Evolutionary conservation across 2,113 vertebrate genomes (phyloP).

Genomic region (Vicugna pacos): DNA sequence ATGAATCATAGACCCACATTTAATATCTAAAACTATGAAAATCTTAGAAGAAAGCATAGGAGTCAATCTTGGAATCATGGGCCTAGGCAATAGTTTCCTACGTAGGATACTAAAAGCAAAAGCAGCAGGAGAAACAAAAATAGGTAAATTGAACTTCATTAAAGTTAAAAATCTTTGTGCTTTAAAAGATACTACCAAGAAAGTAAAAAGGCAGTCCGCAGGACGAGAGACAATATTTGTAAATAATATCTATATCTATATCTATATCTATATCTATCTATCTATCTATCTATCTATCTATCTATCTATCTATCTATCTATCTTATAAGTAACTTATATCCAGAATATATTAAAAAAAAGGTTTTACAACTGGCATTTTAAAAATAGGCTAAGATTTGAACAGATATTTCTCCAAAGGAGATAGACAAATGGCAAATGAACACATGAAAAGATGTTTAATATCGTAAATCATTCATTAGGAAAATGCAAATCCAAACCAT

Average conservation of each 20-base stretch:
- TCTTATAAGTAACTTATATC: background rate
- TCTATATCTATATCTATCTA: no score
- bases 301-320: no score
- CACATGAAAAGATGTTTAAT: background rate
- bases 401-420: background rate
- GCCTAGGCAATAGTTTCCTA: background rate
- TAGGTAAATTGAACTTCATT: background rate
- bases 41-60: background rate
- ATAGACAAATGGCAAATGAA: background rate
- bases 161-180: background rate
- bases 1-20: background rate
- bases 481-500: background rate
- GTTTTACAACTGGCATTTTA: background rate
- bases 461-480: background rate
- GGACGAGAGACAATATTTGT: background rate
- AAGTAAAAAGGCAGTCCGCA: background rate
- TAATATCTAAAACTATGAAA: background rate
- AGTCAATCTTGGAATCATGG: background rate
- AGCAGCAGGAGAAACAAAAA: background rate
- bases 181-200: background rate
- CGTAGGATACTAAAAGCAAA: background rate
- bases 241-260: background rate
- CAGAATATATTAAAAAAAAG: background rate
- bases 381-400: background rate
- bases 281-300: no score